These are phyloP conservation scores for Pseudomyrmex concolor DNA, from an alignment of 1,140 invertebrate species.

Conservation along the genomic window DNA sequence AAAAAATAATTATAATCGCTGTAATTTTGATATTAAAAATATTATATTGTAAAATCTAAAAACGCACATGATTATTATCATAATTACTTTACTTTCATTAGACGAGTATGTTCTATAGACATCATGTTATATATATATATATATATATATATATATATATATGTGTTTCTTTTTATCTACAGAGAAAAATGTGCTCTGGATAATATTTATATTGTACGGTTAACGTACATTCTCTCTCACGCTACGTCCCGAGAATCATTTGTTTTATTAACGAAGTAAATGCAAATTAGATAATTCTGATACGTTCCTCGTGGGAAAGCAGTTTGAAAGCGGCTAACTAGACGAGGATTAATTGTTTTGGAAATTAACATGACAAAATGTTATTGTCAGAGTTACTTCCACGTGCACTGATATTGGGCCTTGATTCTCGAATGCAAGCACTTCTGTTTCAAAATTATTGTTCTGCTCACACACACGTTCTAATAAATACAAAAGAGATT, in stretches of 20 bases:
- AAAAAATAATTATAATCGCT: too few species aligned
- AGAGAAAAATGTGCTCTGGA: not conserved
- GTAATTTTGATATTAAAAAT: too few species aligned
- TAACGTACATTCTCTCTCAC: not conserved
- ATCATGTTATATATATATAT: not conserved
- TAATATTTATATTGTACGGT: not conserved
- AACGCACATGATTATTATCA: too few species aligned
- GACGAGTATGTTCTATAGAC: too few species aligned
- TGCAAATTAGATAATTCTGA: slow-evolving; percentile 18
- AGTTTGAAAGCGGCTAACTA: slow-evolving; percentile 14
- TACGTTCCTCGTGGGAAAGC: slow-evolving; percentile 12
- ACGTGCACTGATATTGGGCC: not conserved
- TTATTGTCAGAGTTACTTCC: not conserved
- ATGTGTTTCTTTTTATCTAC: not conserved
- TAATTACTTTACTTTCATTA: too few species aligned
- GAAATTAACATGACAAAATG: slow-evolving; percentile 30
- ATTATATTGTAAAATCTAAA: too few species aligned
- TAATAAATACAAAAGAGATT: not conserved
- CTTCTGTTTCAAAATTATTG: not conserved
- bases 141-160: not conserved
- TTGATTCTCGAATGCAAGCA: not conserved
- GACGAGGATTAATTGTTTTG: slow-evolving; percentile 16
- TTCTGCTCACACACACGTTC: not conserved
- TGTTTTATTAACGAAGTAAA: slow-evolving; percentile 1
- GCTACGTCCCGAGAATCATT: not conserved